A percentile compares a stretch with the other conserved stretches of the same genome.
phyloP scores from a whole-genome alignment of 2,888 invertebrate genomes.

The Lasioglossum marginatum region DNA sequence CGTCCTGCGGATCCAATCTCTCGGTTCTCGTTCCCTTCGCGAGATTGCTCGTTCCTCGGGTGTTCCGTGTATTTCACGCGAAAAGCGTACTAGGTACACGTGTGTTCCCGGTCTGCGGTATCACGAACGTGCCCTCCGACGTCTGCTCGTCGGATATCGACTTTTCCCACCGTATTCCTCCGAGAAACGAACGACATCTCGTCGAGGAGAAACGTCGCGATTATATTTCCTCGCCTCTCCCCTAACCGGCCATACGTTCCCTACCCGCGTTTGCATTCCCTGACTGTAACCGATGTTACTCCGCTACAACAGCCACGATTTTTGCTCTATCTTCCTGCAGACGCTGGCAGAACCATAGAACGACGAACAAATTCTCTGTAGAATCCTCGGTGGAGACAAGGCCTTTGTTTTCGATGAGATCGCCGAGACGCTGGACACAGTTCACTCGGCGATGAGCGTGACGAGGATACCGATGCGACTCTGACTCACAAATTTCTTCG shows the following conservation, averaged over 20 bases:
- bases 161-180: conserved; percentile 56
- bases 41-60: not conserved
- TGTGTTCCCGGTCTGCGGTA: conserved; percentile 29
- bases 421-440: not conserved
- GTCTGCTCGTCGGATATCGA: conserved; percentile 65
- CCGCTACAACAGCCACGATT: not conserved
- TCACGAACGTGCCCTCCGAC: conserved; percentile 41
- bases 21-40: not conserved
- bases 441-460: not conserved
- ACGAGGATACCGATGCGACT: not conserved
- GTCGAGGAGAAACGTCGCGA: conserved; percentile 66
- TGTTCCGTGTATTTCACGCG: conserved; percentile 26
- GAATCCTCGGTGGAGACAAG: not conserved
- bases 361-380: not conserved
- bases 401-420: not conserved
- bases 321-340: not conserved
- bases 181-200: conserved; percentile 62
- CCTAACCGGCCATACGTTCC: conserved; percentile 55
- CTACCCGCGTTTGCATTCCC: conserved; percentile 38
- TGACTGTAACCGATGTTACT: conserved; percentile 39
- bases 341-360: not conserved
- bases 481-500: not conserved
- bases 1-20: conserved; percentile 9
- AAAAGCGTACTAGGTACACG: conserved; percentile 41
- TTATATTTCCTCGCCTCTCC: conserved; percentile 71